Base-by-base conservation (phyloP, 2,888 invertebrate species). In the Parthenolecanium corni region DNA sequence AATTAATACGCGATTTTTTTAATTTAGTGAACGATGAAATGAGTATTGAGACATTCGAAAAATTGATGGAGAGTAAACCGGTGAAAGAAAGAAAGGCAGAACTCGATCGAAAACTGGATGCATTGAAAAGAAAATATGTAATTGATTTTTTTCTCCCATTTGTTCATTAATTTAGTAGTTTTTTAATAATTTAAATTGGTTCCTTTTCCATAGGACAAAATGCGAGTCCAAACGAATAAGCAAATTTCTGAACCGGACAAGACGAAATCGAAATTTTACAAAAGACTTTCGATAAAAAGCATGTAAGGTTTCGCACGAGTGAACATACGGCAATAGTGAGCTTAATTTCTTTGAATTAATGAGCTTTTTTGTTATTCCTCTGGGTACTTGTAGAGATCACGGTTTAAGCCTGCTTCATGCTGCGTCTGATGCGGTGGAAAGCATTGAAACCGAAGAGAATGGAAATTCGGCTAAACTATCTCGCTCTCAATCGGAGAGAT, bases 31-130 rank as follows among this genome's bases (percentile, higher is more conserved):
- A 78, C 31, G 81, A 82, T 67, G 78, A 80, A 66, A 78, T 88
- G n/a, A 73, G 81, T 1, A 86, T 88, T 0, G 91, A 90, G 70
- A 79, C 86, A 0, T 73, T 94, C 52, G 88, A 89, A 18, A 82
- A 84, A 68, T 78, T 95, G 20, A 79, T 89, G 70, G 85, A 86
- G 4, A 82, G 84, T 71, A 94, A 94, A 74, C 72, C 82, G 46
- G 89, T 91, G 14, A 82, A 83, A 62, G 92, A 93, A 70, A 89
- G 90, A 71, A 81, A 84, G 47, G 71, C 81, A 1, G 93, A 94
- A 73, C 75, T 93, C 67, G 89, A 92, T 62, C 89, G 92, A 71
- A 93, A 94, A 71, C 73, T 95, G 63, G 91, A 93, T 69, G 78
- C 82, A 25, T 72, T 94, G 64, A 79, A 85, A 61, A 84, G 88